Conservation (phyloP, 1,140 invertebrate species). For the Anastrepha ludens region DNA sequence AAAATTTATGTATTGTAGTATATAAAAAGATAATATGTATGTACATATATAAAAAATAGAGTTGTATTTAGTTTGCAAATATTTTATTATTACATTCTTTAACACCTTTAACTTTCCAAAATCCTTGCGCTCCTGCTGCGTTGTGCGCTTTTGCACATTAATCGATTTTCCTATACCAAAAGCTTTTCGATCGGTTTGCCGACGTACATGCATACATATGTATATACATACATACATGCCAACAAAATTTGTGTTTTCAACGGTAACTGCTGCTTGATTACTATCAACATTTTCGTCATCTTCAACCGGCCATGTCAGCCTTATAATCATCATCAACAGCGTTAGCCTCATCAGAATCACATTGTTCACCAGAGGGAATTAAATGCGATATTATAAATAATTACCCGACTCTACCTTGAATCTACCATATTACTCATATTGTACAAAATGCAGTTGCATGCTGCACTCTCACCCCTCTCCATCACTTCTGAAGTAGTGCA, state of each 20-base stretch:
- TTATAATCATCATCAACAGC: neutral
- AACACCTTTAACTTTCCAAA: neutral
- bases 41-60: no score
- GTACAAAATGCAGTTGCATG: no score
- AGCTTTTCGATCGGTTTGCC: neutral
- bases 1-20: no score
- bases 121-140: neutral
- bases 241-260: no score
- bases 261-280: no score
- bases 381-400: conserved; percentile 41
- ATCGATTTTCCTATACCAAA: conserved; percentile 13
- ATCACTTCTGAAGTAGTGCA: no score
- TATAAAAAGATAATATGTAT: no score
- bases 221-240: neutral
- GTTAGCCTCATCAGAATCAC: neutral
- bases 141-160: neutral
- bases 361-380: conserved; percentile 45
- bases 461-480: no score
- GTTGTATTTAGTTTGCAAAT: neutral
- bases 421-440: neutral
- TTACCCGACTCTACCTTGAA: conserved; percentile 17
- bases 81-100: neutral
- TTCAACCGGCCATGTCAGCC: no score
- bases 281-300: no score
- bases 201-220: neutral